Evolutionary conservation across 2,113 vertebrate genomes (phyloP).

Genomic region (Corythornis madagascariensis): DNA sequence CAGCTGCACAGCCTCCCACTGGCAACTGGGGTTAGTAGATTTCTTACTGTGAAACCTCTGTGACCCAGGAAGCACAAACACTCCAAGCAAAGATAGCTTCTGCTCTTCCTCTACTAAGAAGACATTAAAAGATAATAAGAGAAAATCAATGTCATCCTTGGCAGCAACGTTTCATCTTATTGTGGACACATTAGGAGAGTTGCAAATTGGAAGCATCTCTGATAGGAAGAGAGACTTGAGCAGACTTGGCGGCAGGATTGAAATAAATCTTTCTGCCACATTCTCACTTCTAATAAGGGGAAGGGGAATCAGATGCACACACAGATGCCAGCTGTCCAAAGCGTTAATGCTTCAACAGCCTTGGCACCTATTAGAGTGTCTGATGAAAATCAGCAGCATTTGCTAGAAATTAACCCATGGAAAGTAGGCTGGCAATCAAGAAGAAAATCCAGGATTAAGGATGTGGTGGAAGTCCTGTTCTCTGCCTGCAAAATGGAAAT

Average conservation of each 20-base stretch:
- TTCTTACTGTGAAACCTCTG: neutral
- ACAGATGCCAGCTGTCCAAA: slow-evolving; percentile 12
- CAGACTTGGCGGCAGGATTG: neutral
- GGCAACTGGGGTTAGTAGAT: neutral
- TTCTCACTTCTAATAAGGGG: neutral
- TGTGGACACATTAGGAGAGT: neutral
- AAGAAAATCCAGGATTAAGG: neutral
- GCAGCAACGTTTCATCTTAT: neutral
- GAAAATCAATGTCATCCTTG: neutral
- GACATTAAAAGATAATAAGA: neutral
- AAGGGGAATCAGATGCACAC: neutral
- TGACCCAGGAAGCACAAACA: neutral
- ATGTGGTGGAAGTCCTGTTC: neutral
- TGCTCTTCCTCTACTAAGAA: neutral
- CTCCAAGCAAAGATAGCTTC: neutral
- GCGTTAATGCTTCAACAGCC: neutral
- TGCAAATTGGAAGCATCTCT: neutral
- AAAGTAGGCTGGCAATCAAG: neutral
- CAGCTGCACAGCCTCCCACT: neutral
- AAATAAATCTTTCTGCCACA: slow-evolving; percentile 7
- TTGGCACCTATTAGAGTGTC: neutral
- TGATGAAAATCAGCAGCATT: neutral
- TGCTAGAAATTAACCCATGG: neutral
- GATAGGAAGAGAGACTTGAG: neutral
- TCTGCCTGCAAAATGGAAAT: neutral